Evolutionary conservation across 2,888 invertebrate species (phyloP).

Genomic region (Arrhopalites spinosus): DNA sequence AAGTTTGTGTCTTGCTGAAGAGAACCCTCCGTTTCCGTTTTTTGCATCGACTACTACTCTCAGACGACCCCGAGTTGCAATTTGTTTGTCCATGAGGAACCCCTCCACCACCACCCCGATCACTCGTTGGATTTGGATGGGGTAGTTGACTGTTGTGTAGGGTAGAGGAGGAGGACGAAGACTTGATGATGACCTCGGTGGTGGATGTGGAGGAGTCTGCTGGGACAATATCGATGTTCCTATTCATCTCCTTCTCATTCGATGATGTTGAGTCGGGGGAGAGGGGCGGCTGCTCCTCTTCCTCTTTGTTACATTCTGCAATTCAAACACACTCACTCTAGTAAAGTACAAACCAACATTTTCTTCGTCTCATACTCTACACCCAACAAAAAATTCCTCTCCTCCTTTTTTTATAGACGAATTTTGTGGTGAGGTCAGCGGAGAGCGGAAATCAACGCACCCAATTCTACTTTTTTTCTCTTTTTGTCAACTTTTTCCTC

Average conservation of each 20-base stretch:
- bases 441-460: slow-evolving; percentile 40
- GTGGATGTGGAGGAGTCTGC: slow-evolving; percentile 46
- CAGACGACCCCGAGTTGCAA: not conserved
- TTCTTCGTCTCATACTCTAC: not conserved
- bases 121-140: too few relatives aligned
- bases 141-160: slow-evolving; percentile 26
- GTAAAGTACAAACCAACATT: not conserved
- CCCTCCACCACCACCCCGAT: slow-evolving; percentile 26
- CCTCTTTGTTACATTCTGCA: slow-evolving; percentile 35
- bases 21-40: slow-evolving; percentile 94
- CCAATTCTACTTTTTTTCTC: slow-evolving; percentile 20
- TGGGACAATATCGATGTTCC: slow-evolving; percentile 49
- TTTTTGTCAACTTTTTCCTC: not conserved
- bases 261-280: slow-evolving; percentile 53
- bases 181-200: slow-evolving; percentile 38
- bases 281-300: slow-evolving; percentile 31
- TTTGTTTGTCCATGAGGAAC: slow-evolving; percentile 28
- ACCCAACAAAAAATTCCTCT: slow-evolving; percentile 9
- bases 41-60: slow-evolving; percentile 62
- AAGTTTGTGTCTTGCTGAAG: slow-evolving; percentile 97
- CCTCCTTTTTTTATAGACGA: slow-evolving; percentile 10
- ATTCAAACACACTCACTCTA: not conserved
- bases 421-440: slow-evolving; percentile 39
- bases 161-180: slow-evolving; percentile 19
- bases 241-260: slow-evolving; percentile 47